These are phyloP conservation scores for Suncus etruscus DNA, from an alignment of 2,113 vertebrate genomes.

Conservation along the genomic window DNA sequence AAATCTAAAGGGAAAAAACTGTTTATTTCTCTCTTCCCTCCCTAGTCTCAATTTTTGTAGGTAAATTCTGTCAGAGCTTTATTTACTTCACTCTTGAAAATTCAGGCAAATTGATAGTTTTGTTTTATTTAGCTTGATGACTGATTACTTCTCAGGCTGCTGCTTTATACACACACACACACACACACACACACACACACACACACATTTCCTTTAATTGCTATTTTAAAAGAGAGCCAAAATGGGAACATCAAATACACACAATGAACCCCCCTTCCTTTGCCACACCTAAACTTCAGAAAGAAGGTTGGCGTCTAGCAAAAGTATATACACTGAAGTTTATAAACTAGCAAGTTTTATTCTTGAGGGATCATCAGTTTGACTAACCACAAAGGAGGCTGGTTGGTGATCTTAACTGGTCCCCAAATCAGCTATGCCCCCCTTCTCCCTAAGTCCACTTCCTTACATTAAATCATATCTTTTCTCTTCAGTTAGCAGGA, in stretches of 20 bases:
- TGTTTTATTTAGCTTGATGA: conserved; percentile 62
- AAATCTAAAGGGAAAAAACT: conserved; percentile 50
- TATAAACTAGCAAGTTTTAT: conserved; percentile 1
- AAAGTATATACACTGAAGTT: not conserved
- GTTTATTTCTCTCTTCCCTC: conserved; percentile 56
- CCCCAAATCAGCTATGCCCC: not conserved
- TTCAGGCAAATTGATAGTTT: conserved; percentile 63
- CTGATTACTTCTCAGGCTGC: conserved; percentile 40
- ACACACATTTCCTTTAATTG: conserved; percentile 49
- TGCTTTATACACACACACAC: not conserved
- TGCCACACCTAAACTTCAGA: not conserved
- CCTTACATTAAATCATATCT: conserved; percentile 8
- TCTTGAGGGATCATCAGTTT: conserved; percentile 23
- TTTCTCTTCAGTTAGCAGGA: conserved; percentile 25
- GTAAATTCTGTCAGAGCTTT: conserved; percentile 69
- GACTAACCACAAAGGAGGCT: conserved; percentile 1
- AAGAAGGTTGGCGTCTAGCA: conserved; percentile 1
- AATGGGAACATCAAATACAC: not conserved
- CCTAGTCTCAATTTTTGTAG: conserved; percentile 61
- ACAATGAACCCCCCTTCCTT: not conserved
- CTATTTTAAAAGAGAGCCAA: conserved; percentile 43
- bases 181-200: not conserved
- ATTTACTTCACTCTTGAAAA: conserved; percentile 74
- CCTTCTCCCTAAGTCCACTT: not conserved
- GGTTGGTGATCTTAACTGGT: not conserved